Percentiles rank a stretch among this genome's conserved stretches.
Conservation (phyloP, 2,888 invertebrate genomes). For the Stictocephala bisonia region DNA sequence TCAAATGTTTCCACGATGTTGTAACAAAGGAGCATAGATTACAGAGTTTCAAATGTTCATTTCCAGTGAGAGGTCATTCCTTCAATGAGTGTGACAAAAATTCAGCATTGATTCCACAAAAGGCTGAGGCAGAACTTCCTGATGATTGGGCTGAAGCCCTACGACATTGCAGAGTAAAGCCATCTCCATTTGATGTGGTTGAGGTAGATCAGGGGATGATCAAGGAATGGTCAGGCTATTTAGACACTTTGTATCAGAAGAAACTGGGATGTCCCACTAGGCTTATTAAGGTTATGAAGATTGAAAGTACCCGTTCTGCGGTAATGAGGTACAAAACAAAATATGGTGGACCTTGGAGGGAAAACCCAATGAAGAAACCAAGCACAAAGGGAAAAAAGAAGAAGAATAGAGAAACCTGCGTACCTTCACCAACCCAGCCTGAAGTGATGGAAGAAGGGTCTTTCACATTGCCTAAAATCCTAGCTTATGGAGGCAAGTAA, state of each 20-base stretch:
- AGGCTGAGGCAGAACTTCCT: neutral
- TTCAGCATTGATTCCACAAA: neutral
- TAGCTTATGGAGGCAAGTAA: too few relatives aligned
- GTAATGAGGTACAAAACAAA: slow-evolving; percentile 9
- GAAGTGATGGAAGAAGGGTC: too few relatives aligned
- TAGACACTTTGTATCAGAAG: slow-evolving; percentile 1
- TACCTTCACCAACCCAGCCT: too few relatives aligned
- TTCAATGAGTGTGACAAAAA: slow-evolving; percentile 57
- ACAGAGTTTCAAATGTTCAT: slow-evolving; percentile 38
- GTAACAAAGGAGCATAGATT: slow-evolving; percentile 36
- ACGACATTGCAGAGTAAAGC: slow-evolving; percentile 8
- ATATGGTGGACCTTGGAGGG: slow-evolving; percentile 11
- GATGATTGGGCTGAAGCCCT: slow-evolving; percentile 35
- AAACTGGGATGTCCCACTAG: neutral
- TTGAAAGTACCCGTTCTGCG: neutral
- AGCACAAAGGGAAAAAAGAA: neutral
- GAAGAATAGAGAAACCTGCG: too few relatives aligned
- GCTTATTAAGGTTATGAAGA: neutral
- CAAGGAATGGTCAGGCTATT: slow-evolving; percentile 37
- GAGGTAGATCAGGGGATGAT: slow-evolving; percentile 25
- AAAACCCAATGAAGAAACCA: slow-evolving; percentile 11
- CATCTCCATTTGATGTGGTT: slow-evolving; percentile 32
- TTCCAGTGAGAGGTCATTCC: slow-evolving; percentile 50
- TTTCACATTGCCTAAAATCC: too few relatives aligned
- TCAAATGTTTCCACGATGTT: slow-evolving; percentile 49